These are phyloP conservation scores for Probaryconus sp. DNA, from an alignment of 1,140 invertebrate species.

Conservation along the genomic window DNA sequence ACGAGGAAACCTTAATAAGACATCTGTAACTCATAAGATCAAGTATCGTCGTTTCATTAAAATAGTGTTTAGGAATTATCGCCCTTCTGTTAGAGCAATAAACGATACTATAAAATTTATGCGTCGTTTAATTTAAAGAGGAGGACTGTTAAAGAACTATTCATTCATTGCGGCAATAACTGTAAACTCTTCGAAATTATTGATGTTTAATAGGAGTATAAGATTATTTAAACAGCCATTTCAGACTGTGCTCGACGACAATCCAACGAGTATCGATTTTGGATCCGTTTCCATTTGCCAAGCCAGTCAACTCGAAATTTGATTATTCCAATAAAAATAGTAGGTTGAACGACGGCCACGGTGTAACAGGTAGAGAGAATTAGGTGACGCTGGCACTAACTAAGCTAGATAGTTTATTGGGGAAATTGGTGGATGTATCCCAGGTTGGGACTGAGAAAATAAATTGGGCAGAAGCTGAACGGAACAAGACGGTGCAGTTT, in stretches of 20 bases:
- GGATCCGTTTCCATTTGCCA: background rate
- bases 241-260: background rate
- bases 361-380: conserved; percentile 12
- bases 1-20: no score
- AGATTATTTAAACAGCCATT: conserved; percentile 7
- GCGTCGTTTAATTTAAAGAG: conserved; percentile 21
- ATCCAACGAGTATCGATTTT: conserved; percentile 17
- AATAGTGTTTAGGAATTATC: conserved; percentile 13
- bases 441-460: conserved; percentile 14
- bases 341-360: background rate
- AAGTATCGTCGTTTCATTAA: no score
- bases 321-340: conserved; percentile 14
- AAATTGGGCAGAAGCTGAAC: conserved; percentile 19
- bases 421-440: background rate
- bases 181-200: conserved; percentile 1
- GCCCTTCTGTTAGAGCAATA: conserved; percentile 6
- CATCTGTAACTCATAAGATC: no score
- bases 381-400: no score
- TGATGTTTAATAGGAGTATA: conserved; percentile 1
- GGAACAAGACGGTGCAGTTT: conserved; percentile 14
- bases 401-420: background rate
- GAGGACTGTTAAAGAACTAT: conserved; percentile 21
- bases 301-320: background rate
- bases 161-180: conserved; percentile 15
- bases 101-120: conserved; percentile 29